These are phyloP conservation scores for Limnephilus rhombicus DNA, from an alignment of 2,888 invertebrate genomes.

Conservation along the genomic window DNA sequence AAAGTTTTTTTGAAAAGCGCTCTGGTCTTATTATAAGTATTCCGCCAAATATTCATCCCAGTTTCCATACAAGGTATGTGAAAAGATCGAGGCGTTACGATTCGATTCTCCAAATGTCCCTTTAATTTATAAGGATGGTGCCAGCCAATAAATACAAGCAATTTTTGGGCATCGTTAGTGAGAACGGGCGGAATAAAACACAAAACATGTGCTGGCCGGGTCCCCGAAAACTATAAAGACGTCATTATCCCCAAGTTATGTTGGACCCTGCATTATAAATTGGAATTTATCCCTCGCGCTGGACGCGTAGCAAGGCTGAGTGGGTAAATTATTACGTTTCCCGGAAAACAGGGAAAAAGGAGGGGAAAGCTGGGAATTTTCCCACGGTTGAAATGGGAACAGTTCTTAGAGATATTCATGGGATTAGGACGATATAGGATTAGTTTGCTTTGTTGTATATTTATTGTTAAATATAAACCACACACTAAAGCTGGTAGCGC, in stretches of 20 bases:
- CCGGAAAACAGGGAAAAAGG: background rate
- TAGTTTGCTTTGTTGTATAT: background rate
- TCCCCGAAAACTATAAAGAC: constrained; percentile 56
- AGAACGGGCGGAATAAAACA: constrained; percentile 38
- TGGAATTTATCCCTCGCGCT: constrained; percentile 53
- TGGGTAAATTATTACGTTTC: constrained; percentile 37
- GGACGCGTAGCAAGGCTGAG: constrained; percentile 39
- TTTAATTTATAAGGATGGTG: background rate
- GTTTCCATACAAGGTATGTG: background rate
- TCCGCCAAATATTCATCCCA: background rate
- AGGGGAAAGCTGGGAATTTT: constrained; percentile 12
- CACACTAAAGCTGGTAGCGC: background rate
- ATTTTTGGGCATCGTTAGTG: constrained; percentile 46
- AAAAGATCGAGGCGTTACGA: background rate
- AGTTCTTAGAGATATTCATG: background rate
- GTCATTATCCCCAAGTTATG: constrained; percentile 62
- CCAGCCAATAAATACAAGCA: constrained; percentile 11
- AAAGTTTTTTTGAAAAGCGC: background rate
- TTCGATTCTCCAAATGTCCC: background rate
- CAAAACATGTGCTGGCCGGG: constrained; percentile 39
- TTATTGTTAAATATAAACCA: background rate
- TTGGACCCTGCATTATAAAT: constrained; percentile 62
- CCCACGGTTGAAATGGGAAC: background rate
- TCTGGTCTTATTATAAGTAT: background rate
- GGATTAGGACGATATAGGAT: background rate